Evolutionary conservation across 2,113 vertebrate genomes (phyloP).

Genomic region (Pao palembangensis): DNA sequence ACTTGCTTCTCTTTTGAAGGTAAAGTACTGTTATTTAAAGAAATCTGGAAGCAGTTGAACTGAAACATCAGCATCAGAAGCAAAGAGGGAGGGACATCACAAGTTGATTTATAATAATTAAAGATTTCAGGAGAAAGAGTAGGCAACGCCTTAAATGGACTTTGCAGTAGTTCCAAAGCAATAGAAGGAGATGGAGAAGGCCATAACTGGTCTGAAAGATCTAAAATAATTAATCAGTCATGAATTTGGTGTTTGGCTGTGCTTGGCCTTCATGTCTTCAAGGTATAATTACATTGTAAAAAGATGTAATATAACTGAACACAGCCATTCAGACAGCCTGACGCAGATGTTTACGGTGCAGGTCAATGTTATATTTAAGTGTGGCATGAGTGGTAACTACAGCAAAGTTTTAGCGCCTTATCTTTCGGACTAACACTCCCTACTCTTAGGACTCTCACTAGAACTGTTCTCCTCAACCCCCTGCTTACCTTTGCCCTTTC

Average conservation of each 20-base stretch:
- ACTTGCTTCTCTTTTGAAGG: slow-evolving; percentile 40
- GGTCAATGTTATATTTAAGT: not conserved
- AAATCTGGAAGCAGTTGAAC: not conserved
- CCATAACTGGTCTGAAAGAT: slow-evolving; percentile 5
- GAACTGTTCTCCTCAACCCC: not conserved
- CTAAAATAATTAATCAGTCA: slow-evolving; percentile 5
- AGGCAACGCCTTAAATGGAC: slow-evolving; percentile 31
- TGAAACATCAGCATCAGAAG: slow-evolving; percentile 18
- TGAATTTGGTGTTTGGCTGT: not conserved
- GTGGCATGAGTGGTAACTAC: not conserved
- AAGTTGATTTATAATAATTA: slow-evolving; percentile 25
- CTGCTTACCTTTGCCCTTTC: slow-evolving; percentile 6
- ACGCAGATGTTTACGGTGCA: not conserved
- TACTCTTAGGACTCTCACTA: not conserved
- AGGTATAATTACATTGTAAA: not conserved
- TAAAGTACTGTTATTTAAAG: slow-evolving; percentile 69
- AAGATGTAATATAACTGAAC: not conserved
- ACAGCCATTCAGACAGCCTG: not conserved
- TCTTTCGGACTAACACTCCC: too few relatives aligned
- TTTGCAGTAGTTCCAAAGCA: not conserved
- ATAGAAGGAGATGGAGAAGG: not conserved
- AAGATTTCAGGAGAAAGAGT: slow-evolving; percentile 9
- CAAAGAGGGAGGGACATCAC: slow-evolving; percentile 35
- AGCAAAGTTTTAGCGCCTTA: not conserved
- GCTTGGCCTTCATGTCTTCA: not conserved